A percentile compares a stretch with the other conserved stretches of the same genome.
Evolutionary conservation across 2,113 vertebrate species (phyloP).

Genomic region (Echinops telfairi): DNA sequence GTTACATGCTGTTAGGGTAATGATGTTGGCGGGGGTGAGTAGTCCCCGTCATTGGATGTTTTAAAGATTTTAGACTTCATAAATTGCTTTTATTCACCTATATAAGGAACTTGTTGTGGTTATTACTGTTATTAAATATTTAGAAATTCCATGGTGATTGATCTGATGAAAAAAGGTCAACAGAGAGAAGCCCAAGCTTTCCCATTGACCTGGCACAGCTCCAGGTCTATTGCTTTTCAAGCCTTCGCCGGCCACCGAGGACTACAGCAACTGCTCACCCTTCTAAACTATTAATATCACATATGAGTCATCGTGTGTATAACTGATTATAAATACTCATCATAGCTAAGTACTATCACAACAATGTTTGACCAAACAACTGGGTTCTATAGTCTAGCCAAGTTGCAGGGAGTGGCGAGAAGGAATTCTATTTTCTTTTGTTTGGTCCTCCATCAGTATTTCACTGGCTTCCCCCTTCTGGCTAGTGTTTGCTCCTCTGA

Average conservation of each 20-base stretch:
- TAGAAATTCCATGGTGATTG: slow-evolving; percentile 22
- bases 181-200: background rate
- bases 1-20: background rate
- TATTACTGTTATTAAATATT: slow-evolving; percentile 38
- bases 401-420: background rate
- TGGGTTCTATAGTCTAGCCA: background rate
- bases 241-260: slow-evolving; percentile 57
- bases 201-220: background rate
- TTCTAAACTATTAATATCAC: slow-evolving; percentile 7
- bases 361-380: background rate
- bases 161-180: background rate
- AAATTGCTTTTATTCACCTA: slow-evolving; percentile 5
- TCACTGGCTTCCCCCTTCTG: background rate
- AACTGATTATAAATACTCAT: background rate
- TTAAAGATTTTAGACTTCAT: background rate
- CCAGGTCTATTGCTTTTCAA: slow-evolving; percentile 25
- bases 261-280: slow-evolving; percentile 23
- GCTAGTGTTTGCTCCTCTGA: background rate
- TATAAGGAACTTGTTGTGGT: slow-evolving; percentile 6
- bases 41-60: background rate
- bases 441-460: background rate
- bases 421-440: slow-evolving; percentile 60
- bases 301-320: slow-evolving; percentile 24
- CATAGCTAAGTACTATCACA: background rate
- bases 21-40: background rate